A percentile compares a stretch with the other conserved stretches of the same genome.
Conservation (phyloP, 2,888 invertebrate genomes). For the Tenthredo amoena region DNA sequence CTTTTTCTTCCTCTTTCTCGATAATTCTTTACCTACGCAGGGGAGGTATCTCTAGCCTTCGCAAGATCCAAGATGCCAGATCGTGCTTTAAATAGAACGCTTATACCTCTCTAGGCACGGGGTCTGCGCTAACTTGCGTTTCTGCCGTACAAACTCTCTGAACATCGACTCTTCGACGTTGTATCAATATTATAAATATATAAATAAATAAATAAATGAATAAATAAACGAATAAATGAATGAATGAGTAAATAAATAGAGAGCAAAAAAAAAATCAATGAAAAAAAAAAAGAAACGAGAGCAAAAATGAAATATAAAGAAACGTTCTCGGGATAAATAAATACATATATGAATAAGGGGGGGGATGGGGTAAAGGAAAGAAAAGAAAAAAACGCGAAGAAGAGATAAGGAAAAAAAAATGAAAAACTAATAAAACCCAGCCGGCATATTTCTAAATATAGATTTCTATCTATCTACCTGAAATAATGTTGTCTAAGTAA, state of each 20-base stretch:
- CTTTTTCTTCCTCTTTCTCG: background rate
- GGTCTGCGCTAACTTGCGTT: background rate
- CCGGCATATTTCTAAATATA: background rate
- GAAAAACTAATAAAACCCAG: background rate
- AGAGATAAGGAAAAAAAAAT: background rate
- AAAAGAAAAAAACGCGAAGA: background rate
- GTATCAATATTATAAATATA: background rate
- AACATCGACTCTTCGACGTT: background rate
- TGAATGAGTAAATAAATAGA: background rate
- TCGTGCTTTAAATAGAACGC: slow-evolving; percentile 38
- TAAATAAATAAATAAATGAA: background rate
- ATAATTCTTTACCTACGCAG: background rate
- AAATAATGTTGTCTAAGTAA: background rate
- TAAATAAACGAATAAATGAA: background rate
- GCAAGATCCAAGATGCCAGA: slow-evolving; percentile 27
- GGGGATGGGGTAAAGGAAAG: too few species aligned
- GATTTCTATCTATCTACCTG: background rate
- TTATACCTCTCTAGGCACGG: background rate
- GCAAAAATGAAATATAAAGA: background rate
- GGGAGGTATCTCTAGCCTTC: background rate
- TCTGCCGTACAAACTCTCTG: background rate
- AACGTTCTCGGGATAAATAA: background rate
- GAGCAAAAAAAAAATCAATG: background rate
- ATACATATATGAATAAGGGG: background rate
- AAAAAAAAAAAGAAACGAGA: too few species aligned